phyloP scores from a whole-genome alignment of 2,113 vertebrate genomes.

The Melanotaenia duboulayi region DNA sequence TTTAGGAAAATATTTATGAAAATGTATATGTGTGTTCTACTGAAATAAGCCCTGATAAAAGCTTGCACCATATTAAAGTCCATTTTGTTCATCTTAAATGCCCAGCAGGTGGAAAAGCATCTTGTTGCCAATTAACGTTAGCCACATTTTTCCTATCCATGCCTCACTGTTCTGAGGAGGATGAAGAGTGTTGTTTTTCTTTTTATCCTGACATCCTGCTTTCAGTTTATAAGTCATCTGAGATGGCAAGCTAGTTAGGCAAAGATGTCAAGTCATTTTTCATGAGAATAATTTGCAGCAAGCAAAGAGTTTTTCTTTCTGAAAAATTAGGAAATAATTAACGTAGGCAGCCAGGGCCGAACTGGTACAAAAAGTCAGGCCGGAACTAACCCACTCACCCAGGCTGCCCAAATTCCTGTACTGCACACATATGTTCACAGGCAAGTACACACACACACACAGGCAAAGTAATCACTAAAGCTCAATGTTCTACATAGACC shows the following conservation, averaged over 20 bases:
- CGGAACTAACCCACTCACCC: too few species aligned
- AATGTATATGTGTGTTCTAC: too few species aligned
- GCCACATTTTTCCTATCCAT: neutral
- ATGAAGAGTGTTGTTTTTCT: slow-evolving; percentile 3
- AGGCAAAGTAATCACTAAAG: too few species aligned
- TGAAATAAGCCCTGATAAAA: too few species aligned
- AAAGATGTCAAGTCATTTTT: neutral
- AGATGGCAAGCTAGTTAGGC: slow-evolving; percentile 9
- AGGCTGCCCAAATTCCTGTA: too few species aligned
- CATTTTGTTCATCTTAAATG: neutral
- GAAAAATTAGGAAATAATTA: neutral
- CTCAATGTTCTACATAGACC: too few species aligned
- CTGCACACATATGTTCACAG: too few species aligned
- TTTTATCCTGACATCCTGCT: neutral
- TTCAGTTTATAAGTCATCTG: slow-evolving; percentile 18
- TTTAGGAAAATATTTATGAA: too few species aligned
- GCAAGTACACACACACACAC: too few species aligned
- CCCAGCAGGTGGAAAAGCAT: neutral
- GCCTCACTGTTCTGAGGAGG: neutral
- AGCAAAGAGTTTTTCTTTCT: neutral
- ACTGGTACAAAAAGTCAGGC: too few species aligned
- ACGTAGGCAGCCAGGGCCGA: too few species aligned
- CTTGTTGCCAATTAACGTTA: neutral
- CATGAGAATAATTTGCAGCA: slow-evolving; percentile 14
- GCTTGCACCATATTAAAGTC: too few species aligned